Base-by-base conservation (phyloP, 2,888 invertebrate genomes). In the Conistra vaccinii region DNA sequence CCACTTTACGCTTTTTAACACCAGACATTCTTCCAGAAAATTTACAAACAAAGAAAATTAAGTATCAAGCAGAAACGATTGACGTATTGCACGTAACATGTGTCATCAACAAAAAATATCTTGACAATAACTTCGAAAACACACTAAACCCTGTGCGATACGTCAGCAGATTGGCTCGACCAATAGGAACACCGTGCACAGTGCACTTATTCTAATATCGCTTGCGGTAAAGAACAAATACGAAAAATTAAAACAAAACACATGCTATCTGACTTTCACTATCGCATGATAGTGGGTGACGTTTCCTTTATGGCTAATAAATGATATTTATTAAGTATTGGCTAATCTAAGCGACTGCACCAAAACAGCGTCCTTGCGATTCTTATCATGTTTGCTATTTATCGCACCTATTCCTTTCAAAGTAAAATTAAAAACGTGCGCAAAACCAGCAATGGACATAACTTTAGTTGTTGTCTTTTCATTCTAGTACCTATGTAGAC, bases 1-100 rank as follows among this genome's bases (percentile, higher is more conserved):
- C 29, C 65, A 48, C 45, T 65, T 48, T 48, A 48, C 48, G 48
- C 23, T 48, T 65, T 65, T 32, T 65, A 48, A 29, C 48, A 65
- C 48, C 48, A 48, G 65, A 48, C 48, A 65, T 65, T 48, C 23
- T 65, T 29, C 6, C 63, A 45, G 17, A 14, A 45, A 29, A 6
- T 42, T 63, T 29, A 6, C 7, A 45, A 29, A 29, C 63, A 29
- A 29, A 45, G 26, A 12, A 45, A 45, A 29, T 29, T 45, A 63
- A 45, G 45, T 20, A 45, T 3, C 26, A 45, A 63, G 20, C 20
- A 45, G 29, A 45, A 63, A 48, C 4, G 26, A 23, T 23, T 4
- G 63, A 29, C 14, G 23, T 63, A 7, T 20, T 3, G 45, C 23
- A 29, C 7, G 20, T 23, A 29, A 23, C 6, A 29, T 45, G 12